Percentiles rank a stretch among this genome's conserved stretches.
These are phyloP conservation scores for Digitonthophagus gazella DNA, from an alignment of 2,888 invertebrate species.

Conservation along the genomic window DNA sequence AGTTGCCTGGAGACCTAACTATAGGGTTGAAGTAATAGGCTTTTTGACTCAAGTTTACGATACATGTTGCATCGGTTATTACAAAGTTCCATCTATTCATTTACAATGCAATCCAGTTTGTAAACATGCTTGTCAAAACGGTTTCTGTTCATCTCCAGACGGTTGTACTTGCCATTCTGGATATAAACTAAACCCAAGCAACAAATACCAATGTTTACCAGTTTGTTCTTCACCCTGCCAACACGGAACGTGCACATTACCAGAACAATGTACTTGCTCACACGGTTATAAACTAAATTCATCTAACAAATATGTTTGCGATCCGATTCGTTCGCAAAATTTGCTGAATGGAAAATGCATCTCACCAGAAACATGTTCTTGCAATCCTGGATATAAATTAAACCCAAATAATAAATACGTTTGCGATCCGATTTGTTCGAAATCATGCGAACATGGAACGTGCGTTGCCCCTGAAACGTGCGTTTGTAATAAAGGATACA, in stretches of 20 bases:
- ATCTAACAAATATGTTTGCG: constrained; percentile 22
- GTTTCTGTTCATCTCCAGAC: constrained; percentile 43
- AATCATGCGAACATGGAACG: constrained; percentile 31
- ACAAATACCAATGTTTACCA: constrained; percentile 33
- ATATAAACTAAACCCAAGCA: constrained; percentile 20
- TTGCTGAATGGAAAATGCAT: constrained; percentile 44
- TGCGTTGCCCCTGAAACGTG: constrained; percentile 42
- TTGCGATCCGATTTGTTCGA: constrained; percentile 33
- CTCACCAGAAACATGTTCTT: constrained; percentile 46
- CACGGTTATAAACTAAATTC: constrained; percentile 29
- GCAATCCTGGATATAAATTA: constrained; percentile 37
- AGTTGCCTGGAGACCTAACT: not conserved
- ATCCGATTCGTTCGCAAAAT: constrained; percentile 35
- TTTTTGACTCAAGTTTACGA: not conserved
- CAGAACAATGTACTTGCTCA: constrained; percentile 37
- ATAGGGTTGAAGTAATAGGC: not conserved
- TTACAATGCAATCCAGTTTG: constrained; percentile 52
- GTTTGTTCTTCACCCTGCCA: constrained; percentile 35
- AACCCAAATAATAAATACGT: constrained; percentile 20
- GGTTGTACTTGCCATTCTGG: constrained; percentile 30
- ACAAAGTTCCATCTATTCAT: not conserved
- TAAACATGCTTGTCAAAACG: constrained; percentile 47
- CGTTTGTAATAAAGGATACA: constrained; percentile 23
- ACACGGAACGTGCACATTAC: constrained; percentile 40
- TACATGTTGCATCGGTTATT: constrained; percentile 4